Evolutionary conservation across 2,113 vertebrate genomes (phyloP).

Genomic region (Petrocephalus zakoni): DNA sequence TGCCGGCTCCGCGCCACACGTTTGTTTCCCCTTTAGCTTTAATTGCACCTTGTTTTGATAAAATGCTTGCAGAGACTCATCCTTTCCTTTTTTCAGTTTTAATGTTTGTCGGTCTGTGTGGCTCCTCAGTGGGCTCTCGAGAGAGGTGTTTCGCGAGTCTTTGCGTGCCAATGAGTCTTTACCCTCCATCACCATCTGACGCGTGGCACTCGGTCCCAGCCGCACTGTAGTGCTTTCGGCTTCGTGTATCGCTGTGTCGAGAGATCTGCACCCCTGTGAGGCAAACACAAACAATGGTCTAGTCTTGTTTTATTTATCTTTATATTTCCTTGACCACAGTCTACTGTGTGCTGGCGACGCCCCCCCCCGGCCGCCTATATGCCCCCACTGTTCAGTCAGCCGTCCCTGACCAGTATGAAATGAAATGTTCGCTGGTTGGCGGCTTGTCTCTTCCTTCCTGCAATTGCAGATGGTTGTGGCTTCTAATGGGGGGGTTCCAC

Average conservation of each 20-base stretch:
- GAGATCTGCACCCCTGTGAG: constrained; percentile 13
- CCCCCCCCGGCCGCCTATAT: constrained; percentile 31
- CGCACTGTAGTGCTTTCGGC: neutral
- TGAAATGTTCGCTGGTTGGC: constrained; percentile 55
- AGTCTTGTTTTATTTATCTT: constrained; percentile 41
- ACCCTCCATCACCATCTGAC: constrained; percentile 36
- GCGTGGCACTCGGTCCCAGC: constrained; percentile 44
- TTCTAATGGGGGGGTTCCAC: constrained; percentile 49
- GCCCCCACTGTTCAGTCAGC: constrained; percentile 24
- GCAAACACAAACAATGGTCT: constrained; percentile 46
- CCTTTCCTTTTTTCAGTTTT: neutral
- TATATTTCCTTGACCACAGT: constrained; percentile 44
- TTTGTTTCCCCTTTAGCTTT: constrained; percentile 37
- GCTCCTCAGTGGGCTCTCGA: neutral
- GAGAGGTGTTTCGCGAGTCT: neutral
- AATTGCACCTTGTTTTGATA: constrained; percentile 52
- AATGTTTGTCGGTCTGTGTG: constrained; percentile 41
- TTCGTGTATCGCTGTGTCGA: constrained; percentile 5
- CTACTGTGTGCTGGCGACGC: constrained; percentile 43
- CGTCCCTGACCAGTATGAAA: constrained; percentile 37
- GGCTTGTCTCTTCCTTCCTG: constrained; percentile 60
- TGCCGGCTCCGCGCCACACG: constrained; percentile 27
- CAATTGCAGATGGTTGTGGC: constrained; percentile 61
- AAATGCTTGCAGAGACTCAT: constrained; percentile 33
- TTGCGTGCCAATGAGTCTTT: constrained; percentile 32